These are phyloP conservation scores for Psittacula cyanocephala DNA, from an alignment of 2,113 vertebrate species.

Conservation along the genomic window DNA sequence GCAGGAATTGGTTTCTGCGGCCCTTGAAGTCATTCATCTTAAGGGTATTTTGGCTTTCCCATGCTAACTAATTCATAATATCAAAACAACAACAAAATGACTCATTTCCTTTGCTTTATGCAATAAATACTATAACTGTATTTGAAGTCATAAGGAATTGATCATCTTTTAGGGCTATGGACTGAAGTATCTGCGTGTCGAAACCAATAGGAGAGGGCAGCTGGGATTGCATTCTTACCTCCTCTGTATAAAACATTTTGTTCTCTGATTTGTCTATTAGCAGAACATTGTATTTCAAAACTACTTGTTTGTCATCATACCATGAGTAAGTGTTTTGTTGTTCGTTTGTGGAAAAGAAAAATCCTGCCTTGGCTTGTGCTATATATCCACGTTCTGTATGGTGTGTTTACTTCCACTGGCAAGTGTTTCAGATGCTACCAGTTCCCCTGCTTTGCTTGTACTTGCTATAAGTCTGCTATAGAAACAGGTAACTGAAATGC, in stretches of 20 bases:
- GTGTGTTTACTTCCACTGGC: not conserved
- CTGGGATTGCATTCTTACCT: not conserved
- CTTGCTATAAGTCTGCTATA: not conserved
- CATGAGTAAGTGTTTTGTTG: not conserved
- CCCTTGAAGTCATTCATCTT: not conserved
- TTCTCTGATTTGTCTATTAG: not conserved
- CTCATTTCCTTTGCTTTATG: not conserved
- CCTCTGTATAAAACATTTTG: not conserved
- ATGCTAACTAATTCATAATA: not conserved
- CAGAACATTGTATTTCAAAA: not conserved
- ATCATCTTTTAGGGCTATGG: not conserved
- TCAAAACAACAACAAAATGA: not conserved
- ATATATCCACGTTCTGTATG: not conserved
- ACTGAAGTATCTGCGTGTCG: not conserved
- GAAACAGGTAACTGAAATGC: not conserved
- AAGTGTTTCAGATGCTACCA: not conserved
- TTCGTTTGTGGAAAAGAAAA: not conserved
- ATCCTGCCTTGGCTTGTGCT: not conserved
- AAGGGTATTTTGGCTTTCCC: not conserved
- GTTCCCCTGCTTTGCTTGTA: not conserved
- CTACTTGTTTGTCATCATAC: not conserved
- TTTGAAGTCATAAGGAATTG: not conserved
- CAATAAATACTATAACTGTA: fast-evolving
- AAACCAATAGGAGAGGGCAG: not conserved
- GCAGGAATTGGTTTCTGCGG: not conserved